Base-by-base conservation (phyloP, 2,113 vertebrate species). In the Brachypteracias leptosomus region DNA sequence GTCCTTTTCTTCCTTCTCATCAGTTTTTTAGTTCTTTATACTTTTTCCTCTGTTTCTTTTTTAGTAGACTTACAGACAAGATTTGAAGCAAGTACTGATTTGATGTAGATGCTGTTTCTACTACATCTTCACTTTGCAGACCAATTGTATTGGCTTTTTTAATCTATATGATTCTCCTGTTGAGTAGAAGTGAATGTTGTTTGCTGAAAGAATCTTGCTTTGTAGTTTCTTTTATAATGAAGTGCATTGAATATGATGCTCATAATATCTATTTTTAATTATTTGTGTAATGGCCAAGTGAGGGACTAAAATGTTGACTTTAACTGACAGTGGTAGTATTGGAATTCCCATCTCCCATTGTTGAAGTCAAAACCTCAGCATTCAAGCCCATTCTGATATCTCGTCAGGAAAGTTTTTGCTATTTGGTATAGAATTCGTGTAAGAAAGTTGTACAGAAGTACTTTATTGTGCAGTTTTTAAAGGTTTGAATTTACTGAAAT, bases 401-500 rank as follows among this genome's bases (percentile, higher is more conserved):
- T 67, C 62, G 40, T 55, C 47, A 57, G 31, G 47, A 65, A 11
- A 40, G 20, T n/a, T 70, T 82, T 62, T 77, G 5, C 61, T 55
- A 14, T 83, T 83, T 91, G 49, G 11, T 66, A 57, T 22, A 77
- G 85, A 67, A 65, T 89, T 90, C 44, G 71, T 54, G 4, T 88
- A 84, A 79, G 76, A 81, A 96, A 91, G 29, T 26, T 89, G n/a
- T 92, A 87, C 58, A 62, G 49, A 95, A 79, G 46, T 31, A 62
- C 20, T 82, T 66, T 70, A 58, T 57, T 92, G n/a, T 95, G 52
- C 68, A 36, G 36, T 89, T 94, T 93, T 90, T 58, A 91, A 77
- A 72, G 74, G 73, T 85, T 86, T 75, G 66, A 67, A 74, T 91
- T 80, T 93, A 72, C 88, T 59, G 90, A 94, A 93, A 95, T 92